Conservation (phyloP, 2,797 vertebrate genomes). For the Pteropus rufus region DNA sequence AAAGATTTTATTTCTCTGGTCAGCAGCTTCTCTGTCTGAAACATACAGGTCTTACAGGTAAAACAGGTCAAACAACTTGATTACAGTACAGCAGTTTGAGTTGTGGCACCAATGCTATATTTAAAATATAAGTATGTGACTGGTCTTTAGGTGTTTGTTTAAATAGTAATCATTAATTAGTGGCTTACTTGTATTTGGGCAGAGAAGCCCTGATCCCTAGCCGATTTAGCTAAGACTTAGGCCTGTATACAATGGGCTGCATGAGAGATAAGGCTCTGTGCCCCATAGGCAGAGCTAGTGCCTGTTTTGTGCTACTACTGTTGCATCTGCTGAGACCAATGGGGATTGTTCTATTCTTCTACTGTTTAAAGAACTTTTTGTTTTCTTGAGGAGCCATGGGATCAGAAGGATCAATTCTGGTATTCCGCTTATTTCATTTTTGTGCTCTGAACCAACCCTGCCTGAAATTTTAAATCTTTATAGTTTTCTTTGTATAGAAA, state of each 20-base stretch:
- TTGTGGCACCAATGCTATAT: background rate
- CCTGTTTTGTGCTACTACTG: background rate
- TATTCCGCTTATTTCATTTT: background rate
- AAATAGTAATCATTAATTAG: background rate
- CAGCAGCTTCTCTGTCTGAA: background rate
- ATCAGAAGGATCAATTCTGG: background rate
- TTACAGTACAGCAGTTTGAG: background rate
- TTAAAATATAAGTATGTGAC: background rate
- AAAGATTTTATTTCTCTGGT: background rate
- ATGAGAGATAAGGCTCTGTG: background rate
- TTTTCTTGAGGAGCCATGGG: background rate
- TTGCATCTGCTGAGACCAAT: background rate
- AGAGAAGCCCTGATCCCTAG: background rate
- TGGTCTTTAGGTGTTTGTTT: background rate
- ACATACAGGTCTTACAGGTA: background rate
- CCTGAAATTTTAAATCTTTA: background rate
- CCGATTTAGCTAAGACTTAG: background rate
- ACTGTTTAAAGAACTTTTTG: background rate
- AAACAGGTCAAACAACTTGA: background rate
- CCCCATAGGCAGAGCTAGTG: rapidly evolving
- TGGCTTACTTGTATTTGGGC: background rate
- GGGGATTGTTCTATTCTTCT: background rate
- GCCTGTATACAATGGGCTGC: background rate
- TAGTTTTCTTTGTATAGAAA: background rate
- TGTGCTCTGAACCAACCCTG: background rate